Evolutionary conservation across 2,888 invertebrate genomes (phyloP), one percentile per base, ranked within the genome.

Genomic region (Drosophila conformis): DNA sequence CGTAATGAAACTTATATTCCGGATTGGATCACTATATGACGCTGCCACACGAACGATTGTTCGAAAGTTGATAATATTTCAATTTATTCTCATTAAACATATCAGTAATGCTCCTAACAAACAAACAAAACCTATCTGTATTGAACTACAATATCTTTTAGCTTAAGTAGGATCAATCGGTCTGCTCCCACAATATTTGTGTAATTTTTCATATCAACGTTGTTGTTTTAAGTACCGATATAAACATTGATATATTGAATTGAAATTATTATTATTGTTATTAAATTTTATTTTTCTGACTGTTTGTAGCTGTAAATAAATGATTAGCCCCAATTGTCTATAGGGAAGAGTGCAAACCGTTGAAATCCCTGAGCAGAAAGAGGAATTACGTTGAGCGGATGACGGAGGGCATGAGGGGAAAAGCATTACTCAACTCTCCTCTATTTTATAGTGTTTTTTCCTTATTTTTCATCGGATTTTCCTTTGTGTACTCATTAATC

Each of bases 401-500:
- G 46, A 15, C 15, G 46, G 46, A 25, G 15, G n/a, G 27, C 2
- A 8, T 35, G 15, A 4, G 25, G 18, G n/a, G 21, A 70, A 56
- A 33, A 56, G 38, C 62, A 57, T 70, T 25, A 46, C 33, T 70
- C 56, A 70, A 63, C 62, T 63, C 70, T 65, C 51, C 51, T 48
- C 29, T 72, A 36, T 25, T 35, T 29, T 29, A 35, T 61, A n/a
- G 21, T 42, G 42, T 38, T 40, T 62, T 61, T 29, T 56, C 4
- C 0, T 18, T 57, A 0, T 60, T 21, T 42, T 21, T 21, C 46
- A n/a, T 57, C 11, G 68, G 68, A 68, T 63, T 60, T 65, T 69
- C 48, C 60, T 68, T 68, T 75, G 65, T 62, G 68, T 68, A 68
- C 76, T 78, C 78, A 79, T 78, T 78, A 78, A 78, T 78, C 78